phyloP scores from a whole-genome alignment of 1,140 invertebrate genomes.

The Eriocheir sinensis region DNA sequence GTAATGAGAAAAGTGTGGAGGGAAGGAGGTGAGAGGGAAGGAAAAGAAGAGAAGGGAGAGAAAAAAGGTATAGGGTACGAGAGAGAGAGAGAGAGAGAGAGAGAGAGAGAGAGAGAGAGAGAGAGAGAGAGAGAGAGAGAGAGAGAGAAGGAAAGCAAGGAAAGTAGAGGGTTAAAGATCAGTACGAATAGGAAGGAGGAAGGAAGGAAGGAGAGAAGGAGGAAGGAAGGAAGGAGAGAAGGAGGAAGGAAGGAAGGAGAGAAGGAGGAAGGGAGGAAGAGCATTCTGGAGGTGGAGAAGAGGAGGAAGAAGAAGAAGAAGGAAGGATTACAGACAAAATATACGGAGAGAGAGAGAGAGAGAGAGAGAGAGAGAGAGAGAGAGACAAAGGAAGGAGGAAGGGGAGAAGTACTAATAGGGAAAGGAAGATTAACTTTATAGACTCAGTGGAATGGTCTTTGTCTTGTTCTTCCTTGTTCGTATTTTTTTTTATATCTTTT shows the following conservation, averaged over 20 bases:
- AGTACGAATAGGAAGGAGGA: background rate
- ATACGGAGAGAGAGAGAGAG: background rate
- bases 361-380: constrained; percentile 39
- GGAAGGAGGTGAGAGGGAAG: background rate
- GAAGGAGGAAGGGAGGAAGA: background rate
- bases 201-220: background rate
- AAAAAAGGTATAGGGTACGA: background rate
- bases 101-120: constrained; percentile 34
- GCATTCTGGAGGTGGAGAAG: background rate
- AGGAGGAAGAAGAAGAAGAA: background rate
- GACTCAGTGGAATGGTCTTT: background rate
- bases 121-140: background rate
- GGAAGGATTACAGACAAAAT: background rate
- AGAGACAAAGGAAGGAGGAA: constrained; percentile 11
- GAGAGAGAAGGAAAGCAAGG: background rate
- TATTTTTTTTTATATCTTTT: background rate
- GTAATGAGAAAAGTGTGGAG: background rate
- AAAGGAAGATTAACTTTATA: background rate
- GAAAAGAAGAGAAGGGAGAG: background rate
- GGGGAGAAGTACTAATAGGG: background rate
- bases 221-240: background rate
- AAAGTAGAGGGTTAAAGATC: background rate
- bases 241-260: background rate
- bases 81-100: constrained; percentile 48
- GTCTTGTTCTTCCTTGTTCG: too few relatives aligned